Percentiles rank a stretch among this genome's conserved stretches.
Conservation (phyloP, 2,113 vertebrate species). For the Nicator chloris region DNA sequence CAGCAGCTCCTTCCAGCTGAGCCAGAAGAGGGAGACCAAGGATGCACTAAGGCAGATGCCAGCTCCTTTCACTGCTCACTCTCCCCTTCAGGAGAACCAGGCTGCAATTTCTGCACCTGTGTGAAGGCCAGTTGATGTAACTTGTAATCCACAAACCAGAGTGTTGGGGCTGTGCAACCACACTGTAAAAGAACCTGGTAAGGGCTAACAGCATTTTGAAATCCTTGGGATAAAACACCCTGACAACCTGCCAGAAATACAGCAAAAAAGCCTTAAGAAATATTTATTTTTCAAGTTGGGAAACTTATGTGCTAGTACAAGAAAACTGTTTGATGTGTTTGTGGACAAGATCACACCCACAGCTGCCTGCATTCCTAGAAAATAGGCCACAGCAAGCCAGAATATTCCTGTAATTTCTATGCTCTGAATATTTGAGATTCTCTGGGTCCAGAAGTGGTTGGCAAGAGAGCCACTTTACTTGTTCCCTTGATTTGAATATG, state of each 20-base stretch:
- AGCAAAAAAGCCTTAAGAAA: neutral
- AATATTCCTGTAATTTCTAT: neutral
- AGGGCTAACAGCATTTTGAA: neutral
- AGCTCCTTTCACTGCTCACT: neutral
- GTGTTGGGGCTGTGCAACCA: rapidly evolving
- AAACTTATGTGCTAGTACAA: neutral
- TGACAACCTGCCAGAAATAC: neutral
- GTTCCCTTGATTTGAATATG: neutral
- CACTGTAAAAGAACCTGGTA: neutral
- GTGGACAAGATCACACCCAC: neutral
- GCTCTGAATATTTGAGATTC: neutral
- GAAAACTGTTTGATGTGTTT: neutral
- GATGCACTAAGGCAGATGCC: neutral
- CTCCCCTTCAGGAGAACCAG: neutral
- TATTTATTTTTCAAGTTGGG: neutral
- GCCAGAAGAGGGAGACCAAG: conserved; percentile 66
- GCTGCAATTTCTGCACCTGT: neutral
- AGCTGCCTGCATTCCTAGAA: neutral
- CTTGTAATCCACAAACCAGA: rapidly evolving
- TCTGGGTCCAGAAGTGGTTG: neutral
- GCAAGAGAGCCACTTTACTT: neutral
- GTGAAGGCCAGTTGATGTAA: neutral
- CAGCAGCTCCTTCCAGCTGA: neutral
- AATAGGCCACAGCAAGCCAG: neutral
- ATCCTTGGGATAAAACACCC: rapidly evolving